Conservation (phyloP, 2,888 invertebrate species). For the Beris morrisii region DNA sequence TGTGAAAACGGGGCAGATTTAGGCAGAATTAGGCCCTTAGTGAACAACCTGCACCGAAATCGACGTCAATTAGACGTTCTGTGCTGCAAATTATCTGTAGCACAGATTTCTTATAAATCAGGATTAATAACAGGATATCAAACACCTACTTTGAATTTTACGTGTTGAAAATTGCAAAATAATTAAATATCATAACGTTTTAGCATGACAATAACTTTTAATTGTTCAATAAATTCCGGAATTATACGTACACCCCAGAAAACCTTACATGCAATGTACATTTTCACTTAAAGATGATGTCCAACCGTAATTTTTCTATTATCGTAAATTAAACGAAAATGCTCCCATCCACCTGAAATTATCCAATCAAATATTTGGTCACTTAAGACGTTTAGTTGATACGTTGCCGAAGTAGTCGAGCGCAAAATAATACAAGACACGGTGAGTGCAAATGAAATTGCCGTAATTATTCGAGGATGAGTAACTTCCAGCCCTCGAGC, state of each 20-base stretch:
- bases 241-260: not conserved
- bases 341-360: slow-evolving; percentile 2
- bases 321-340: slow-evolving; percentile 1
- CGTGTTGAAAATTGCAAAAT: too few species aligned
- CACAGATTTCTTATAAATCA: too few species aligned
- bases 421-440: not conserved
- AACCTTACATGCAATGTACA: not conserved
- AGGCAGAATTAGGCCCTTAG: too few species aligned
- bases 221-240: too few species aligned
- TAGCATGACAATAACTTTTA: too few species aligned
- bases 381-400: not conserved
- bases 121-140: too few species aligned
- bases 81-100: too few species aligned
- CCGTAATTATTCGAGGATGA: slow-evolving; percentile 8
- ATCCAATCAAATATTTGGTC: slow-evolving; percentile 14
- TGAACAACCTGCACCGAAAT: too few species aligned
- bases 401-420: not conserved
- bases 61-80: too few species aligned
- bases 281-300: not conserved
- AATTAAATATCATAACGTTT: too few species aligned
- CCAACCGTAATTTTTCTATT: not conserved
- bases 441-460: slow-evolving; percentile 15
- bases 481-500: not conserved
- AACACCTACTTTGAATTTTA: too few species aligned
- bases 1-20: too few species aligned